Percentiles rank a stretch among this genome's conserved stretches.
Evolutionary conservation across 2,888 invertebrate genomes (phyloP).

Genomic region (Cosmopolites sordidus): DNA sequence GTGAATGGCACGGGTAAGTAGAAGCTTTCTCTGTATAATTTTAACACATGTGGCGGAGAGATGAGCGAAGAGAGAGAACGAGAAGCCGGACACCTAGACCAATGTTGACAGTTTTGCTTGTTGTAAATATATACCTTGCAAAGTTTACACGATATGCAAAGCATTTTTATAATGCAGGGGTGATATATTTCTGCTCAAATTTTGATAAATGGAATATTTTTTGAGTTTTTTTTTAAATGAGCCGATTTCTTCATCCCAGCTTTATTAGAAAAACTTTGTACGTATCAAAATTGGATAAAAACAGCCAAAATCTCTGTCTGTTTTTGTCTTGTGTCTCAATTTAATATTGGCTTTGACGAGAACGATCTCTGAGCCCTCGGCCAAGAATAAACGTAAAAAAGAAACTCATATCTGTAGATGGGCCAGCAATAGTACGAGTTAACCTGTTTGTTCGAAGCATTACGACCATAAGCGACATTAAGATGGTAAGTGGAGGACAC

Average conservation of each 20-base stretch:
- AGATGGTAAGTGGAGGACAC: conserved; percentile 84
- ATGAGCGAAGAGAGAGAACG: conserved; percentile 20
- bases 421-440: conserved; percentile 94
- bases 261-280: too few relatives aligned
- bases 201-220: too few relatives aligned
- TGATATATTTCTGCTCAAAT: too few relatives aligned
- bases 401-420: conserved; percentile 55
- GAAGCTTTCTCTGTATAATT: conserved; percentile 2
- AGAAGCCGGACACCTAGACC: conserved; percentile 8
- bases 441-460: conserved; percentile 98
- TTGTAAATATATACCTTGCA: neutral
- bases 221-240: too few relatives aligned
- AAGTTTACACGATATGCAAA: neutral
- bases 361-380: conserved; percentile 10
- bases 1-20: conserved; percentile 89
- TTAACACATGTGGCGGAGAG: conserved; percentile 10
- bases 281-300: too few relatives aligned
- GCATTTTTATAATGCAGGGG: too few relatives aligned
- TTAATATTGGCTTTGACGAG: too few relatives aligned
- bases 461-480: conserved; percentile 97
- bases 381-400: conserved; percentile 20
- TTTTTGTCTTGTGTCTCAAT: too few relatives aligned
- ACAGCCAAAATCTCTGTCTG: too few relatives aligned
- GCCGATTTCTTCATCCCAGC: too few relatives aligned
- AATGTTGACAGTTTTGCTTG: conserved; percentile 5